Percentiles rank a stretch among this genome's conserved stretches.
Conservation (phyloP, 2,888 invertebrate species). For the Drosophila dives region DNA sequence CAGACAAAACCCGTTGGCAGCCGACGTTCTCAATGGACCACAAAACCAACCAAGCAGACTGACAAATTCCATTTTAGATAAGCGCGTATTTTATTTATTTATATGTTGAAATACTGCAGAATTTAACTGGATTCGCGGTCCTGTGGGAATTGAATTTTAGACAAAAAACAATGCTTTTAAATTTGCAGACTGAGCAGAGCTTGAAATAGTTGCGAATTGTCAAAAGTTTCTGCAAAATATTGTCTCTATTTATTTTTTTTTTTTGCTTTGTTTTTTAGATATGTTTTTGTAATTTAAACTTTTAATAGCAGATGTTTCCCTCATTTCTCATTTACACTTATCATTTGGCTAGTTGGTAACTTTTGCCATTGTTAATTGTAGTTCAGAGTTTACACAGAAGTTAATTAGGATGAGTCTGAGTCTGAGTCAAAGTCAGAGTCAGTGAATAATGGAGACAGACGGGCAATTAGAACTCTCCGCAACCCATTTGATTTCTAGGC, state of each 20-base stretch:
- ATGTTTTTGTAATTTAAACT: constrained; percentile 1
- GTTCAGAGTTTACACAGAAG: constrained; percentile 30
- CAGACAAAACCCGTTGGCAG: constrained; percentile 37
- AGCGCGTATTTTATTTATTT: constrained; percentile 58
- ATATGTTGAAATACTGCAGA: constrained; percentile 13
- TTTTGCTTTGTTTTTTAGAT: neutral
- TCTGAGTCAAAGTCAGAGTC: constrained; percentile 7
- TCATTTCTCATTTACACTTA: constrained; percentile 26
- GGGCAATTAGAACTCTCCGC: constrained; percentile 30
- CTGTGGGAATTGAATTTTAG: constrained; percentile 18
- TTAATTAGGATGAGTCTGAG: constrained; percentile 54
- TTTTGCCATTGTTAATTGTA: constrained; percentile 27
- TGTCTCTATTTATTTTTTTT: neutral
- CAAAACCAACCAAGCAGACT: constrained; percentile 31
- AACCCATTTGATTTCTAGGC: constrained; percentile 21
- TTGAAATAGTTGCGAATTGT: neutral
- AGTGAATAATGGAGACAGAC: constrained; percentile 8
- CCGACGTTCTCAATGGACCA: constrained; percentile 59
- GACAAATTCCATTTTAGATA: constrained; percentile 66
- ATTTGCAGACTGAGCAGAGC: neutral
- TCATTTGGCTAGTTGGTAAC: constrained; percentile 28
- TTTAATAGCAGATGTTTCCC: neutral
- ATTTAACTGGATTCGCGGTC: constrained; percentile 15
- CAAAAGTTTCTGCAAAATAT: neutral
- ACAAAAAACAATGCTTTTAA: constrained; percentile 10